Conservation (phyloP, 2,888 invertebrate species). For the Diachrysia chrysitis region DNA sequence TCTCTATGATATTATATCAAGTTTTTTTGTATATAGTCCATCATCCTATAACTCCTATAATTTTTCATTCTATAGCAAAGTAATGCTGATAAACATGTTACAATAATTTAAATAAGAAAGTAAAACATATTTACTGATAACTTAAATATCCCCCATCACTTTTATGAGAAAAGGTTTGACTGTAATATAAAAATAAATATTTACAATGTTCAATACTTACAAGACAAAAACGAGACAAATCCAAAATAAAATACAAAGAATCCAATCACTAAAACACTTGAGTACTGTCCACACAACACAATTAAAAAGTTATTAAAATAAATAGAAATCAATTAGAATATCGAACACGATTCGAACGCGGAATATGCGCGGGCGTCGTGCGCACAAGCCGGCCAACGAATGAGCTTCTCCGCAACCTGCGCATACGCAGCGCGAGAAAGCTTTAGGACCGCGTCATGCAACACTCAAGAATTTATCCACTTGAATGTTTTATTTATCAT, state of each 20-base stretch:
- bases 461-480: slow-evolving; percentile 26
- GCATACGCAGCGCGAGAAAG: slow-evolving; percentile 67
- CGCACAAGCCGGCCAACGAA: slow-evolving; percentile 49
- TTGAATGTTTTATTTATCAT: slow-evolving; percentile 13
- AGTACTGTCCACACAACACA: slow-evolving; percentile 52
- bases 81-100: too few species aligned
- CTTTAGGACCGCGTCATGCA: slow-evolving; percentile 60
- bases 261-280: slow-evolving; percentile 54
- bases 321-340: slow-evolving; percentile 13
- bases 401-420: slow-evolving; percentile 42
- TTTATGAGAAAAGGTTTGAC: too few species aligned
- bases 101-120: too few species aligned
- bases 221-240: slow-evolving; percentile 44
- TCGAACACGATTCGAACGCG: slow-evolving; percentile 17
- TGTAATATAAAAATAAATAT: slow-evolving; percentile 3
- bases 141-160: too few species aligned
- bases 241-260: slow-evolving; percentile 37
- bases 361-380: slow-evolving; percentile 49
- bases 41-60: too few species aligned
- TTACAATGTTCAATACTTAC: slow-evolving; percentile 38
- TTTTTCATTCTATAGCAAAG: too few species aligned
- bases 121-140: too few species aligned
- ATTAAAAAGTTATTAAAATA: slow-evolving; percentile 13
- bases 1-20: too few species aligned
- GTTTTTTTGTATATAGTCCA: too few species aligned